Conservation (phyloP, 92 coral and sea anemone species). For the Epizoanthus scotinus region DNA sequence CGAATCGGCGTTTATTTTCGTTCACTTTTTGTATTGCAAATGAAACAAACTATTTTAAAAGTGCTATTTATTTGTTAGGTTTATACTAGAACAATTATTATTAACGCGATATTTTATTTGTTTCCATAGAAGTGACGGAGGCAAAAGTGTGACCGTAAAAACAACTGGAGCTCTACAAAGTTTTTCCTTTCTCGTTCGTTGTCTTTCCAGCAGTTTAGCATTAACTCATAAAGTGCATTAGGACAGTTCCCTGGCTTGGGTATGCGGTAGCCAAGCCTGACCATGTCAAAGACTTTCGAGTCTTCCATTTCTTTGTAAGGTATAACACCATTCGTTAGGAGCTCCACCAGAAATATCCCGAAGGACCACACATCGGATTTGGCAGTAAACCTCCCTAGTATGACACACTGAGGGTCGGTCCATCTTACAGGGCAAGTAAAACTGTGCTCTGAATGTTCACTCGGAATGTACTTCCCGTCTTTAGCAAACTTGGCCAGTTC, state of each 20-base stretch:
- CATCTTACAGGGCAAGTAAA: constrained; percentile 37
- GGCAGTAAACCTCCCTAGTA: constrained; percentile 12
- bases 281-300: constrained; percentile 36
- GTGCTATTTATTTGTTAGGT: too few species aligned
- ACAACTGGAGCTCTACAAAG: constrained; percentile 32
- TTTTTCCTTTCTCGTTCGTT: constrained; percentile 26
- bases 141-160: constrained; percentile 30
- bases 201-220: constrained; percentile 27
- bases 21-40: too few species aligned
- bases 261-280: constrained; percentile 35
- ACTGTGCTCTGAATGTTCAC: constrained; percentile 19
- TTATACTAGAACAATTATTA: too few species aligned
- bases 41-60: too few species aligned
- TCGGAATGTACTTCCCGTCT: constrained; percentile 33
- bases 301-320: constrained; percentile 41
- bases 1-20: too few species aligned
- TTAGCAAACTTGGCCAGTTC: constrained; percentile 39
- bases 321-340: constrained; percentile 27
- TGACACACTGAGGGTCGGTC: constrained; percentile 30
- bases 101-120: not conserved
- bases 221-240: constrained; percentile 22
- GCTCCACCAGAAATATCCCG: constrained; percentile 35
- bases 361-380: constrained; percentile 40
- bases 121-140: constrained; percentile 1
- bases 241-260: constrained; percentile 15